Conservation (phyloP, 2,113 vertebrate genomes). For the Scortum barcoo region DNA sequence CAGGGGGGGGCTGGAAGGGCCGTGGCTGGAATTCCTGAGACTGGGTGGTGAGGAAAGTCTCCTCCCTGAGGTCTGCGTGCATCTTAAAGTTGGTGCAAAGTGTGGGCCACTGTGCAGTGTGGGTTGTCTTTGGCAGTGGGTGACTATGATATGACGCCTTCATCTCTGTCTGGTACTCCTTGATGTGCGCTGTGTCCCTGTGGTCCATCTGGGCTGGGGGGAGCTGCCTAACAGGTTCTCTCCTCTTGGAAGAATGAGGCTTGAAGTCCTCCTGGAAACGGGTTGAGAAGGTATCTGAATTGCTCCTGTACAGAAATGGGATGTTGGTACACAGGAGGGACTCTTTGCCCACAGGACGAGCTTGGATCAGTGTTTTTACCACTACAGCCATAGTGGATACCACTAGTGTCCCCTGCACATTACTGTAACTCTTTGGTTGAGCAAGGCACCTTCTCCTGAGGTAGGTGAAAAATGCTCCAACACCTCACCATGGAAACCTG, state of each 20-base stretch:
- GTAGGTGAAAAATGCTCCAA: slow-evolving; percentile 48
- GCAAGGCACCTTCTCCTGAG: not conserved
- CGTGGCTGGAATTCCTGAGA: slow-evolving; percentile 18
- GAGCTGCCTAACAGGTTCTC: rapidly evolving
- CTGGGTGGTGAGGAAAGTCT: not conserved
- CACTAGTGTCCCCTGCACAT: not conserved
- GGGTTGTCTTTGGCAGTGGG: not conserved
- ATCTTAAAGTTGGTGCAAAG: slow-evolving; percentile 25
- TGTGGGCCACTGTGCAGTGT: not conserved
- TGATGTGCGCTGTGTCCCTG: not conserved
- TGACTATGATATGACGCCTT: not conserved
- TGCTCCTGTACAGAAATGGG: not conserved
- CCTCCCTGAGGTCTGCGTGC: slow-evolving; percentile 3
- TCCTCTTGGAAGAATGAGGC: not conserved
- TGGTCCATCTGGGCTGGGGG: slow-evolving; percentile 4
- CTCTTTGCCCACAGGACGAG: not conserved
- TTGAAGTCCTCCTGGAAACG: slow-evolving; percentile 32
- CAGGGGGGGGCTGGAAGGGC: not conserved
- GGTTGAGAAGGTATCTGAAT: slow-evolving; percentile 15
- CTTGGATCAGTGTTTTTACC: slow-evolving; percentile 21
- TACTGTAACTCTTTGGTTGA: slow-evolving; percentile 3
- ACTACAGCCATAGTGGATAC: slow-evolving; percentile 10
- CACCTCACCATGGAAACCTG: slow-evolving; percentile 54
- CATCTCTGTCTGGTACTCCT: slow-evolving; percentile 29
- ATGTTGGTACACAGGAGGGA: slow-evolving; percentile 27